phyloP scores from a whole-genome alignment of 2,888 invertebrate species.

The Chalcosyrphus nemorum region DNA sequence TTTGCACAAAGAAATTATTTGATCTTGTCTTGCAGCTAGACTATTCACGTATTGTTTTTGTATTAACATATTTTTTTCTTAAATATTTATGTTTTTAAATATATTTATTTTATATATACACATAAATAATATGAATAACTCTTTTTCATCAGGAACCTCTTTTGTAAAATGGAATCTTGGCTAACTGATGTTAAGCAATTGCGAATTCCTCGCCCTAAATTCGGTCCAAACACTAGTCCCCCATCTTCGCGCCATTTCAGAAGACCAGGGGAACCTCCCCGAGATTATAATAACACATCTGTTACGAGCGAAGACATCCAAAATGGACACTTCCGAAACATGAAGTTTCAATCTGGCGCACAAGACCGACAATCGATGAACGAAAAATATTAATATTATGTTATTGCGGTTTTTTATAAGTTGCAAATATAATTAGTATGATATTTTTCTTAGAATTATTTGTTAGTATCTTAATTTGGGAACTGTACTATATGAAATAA shows the following conservation, averaged over 20 bases:
- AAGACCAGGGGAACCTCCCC: constrained; percentile 88
- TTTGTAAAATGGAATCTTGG: constrained; percentile 91
- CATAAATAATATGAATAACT: no score
- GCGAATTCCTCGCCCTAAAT: constrained; percentile 92
- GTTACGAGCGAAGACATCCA: constrained; percentile 73
- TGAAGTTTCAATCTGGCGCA: constrained; percentile 86
- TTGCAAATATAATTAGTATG: background rate
- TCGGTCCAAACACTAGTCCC: constrained; percentile 83
- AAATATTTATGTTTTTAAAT: background rate
- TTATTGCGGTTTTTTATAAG: no score
- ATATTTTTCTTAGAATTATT: background rate
- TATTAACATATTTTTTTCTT: constrained; percentile 5
- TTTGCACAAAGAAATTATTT: constrained; percentile 7
- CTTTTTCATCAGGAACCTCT: constrained; percentile 8
- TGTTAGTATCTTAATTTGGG: background rate
- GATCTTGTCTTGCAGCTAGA: background rate
- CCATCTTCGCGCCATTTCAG: constrained; percentile 75
- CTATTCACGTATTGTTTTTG: background rate
- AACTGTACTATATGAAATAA: background rate
- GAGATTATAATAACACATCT: constrained; percentile 88
- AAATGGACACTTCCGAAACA: constrained; percentile 79
- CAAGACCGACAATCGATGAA: constrained; percentile 89
- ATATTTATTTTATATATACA: no score
- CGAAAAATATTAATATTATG: constrained; percentile 84
- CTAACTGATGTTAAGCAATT: constrained; percentile 91